Evolutionary conservation across 2,113 vertebrate species (phyloP).

Genomic region (Puntigrus tetrazona): DNA sequence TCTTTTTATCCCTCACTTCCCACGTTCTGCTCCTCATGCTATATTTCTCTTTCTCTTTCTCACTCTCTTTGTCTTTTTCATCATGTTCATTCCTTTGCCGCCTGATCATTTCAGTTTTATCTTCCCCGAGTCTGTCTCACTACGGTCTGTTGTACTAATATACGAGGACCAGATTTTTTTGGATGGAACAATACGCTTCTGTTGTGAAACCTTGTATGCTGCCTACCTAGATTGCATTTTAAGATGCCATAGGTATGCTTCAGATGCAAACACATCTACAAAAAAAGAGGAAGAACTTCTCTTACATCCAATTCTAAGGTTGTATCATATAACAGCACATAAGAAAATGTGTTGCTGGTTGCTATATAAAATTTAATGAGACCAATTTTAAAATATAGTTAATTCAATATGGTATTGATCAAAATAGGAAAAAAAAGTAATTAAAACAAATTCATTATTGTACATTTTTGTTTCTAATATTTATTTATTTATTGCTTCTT

Average conservation of each 20-base stretch:
- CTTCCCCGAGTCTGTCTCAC: slow-evolving; percentile 74
- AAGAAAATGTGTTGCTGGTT: too few relatives aligned
- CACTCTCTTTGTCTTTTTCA: slow-evolving; percentile 40
- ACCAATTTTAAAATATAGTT: neutral
- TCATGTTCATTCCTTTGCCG: slow-evolving; percentile 50
- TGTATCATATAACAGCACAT: neutral
- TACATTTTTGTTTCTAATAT: neutral
- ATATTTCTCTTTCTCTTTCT: neutral
- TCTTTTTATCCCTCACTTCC: slow-evolving; percentile 59
- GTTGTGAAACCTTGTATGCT: neutral
- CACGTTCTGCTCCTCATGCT: slow-evolving; percentile 40
- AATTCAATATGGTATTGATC: neutral
- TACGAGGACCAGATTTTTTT: slow-evolving; percentile 63
- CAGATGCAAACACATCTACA: neutral
- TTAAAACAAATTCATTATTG: neutral
- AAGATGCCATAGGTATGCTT: neutral
- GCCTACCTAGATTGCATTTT: neutral
- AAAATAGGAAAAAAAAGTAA: neutral
- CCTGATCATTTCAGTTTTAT: slow-evolving; percentile 73
- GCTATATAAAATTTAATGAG: too few relatives aligned
- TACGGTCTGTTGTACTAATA: slow-evolving; percentile 73
- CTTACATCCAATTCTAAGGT: neutral
- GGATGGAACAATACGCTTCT: slow-evolving; percentile 45
- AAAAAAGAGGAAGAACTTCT: neutral
- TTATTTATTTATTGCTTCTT: rapidly evolving